phyloP scores from a whole-genome alignment of 2,888 invertebrate genomes.

The Caenorhabditis sp. region DNA sequence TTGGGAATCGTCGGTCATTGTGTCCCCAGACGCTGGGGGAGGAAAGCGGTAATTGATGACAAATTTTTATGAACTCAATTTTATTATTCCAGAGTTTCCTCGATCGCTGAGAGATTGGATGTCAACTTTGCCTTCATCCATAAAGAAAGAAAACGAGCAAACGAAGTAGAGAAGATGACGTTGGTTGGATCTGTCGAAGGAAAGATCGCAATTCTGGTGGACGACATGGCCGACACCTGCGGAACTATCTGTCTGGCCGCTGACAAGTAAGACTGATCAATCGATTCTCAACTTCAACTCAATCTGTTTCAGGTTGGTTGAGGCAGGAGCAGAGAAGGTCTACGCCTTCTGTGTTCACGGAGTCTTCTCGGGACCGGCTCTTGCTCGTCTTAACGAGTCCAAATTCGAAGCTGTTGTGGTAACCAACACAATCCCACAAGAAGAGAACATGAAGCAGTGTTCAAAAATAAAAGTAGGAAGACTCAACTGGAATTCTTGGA shows the following conservation, averaged over 20 bases:
- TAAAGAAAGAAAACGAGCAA: constrained; percentile 95
- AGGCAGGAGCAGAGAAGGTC: constrained; percentile 86
- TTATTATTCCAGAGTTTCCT: constrained; percentile 84
- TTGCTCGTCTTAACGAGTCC: constrained; percentile 94
- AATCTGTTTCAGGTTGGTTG: constrained; percentile 86
- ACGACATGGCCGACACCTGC: constrained; percentile 98
- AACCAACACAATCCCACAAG: constrained; percentile 96
- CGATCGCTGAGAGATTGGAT: constrained; percentile 93
- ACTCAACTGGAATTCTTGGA: neutral
- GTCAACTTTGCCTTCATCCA: constrained; percentile 97
- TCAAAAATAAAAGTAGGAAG: constrained; percentile 89
- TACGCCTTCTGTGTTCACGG: constrained; percentile 96
- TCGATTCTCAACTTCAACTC: constrained; percentile 70
- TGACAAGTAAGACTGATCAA: constrained; percentile 86
- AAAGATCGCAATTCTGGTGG: constrained; percentile 92
- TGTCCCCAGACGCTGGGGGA: constrained; percentile 96
- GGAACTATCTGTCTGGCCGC: constrained; percentile 96
- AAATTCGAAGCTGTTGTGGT: constrained; percentile 96
- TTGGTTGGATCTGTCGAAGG: constrained; percentile 96
- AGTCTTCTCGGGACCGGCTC: constrained; percentile 95
- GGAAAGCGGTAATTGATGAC: constrained; percentile 88
- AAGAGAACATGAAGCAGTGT: constrained; percentile 94
- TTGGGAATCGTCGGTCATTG: constrained; percentile 94
- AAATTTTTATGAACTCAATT: no score
- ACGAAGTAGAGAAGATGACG: constrained; percentile 97